phyloP scores from a whole-genome alignment of 2,797 vertebrate genomes.

The Intellagama lesueurii region DNA sequence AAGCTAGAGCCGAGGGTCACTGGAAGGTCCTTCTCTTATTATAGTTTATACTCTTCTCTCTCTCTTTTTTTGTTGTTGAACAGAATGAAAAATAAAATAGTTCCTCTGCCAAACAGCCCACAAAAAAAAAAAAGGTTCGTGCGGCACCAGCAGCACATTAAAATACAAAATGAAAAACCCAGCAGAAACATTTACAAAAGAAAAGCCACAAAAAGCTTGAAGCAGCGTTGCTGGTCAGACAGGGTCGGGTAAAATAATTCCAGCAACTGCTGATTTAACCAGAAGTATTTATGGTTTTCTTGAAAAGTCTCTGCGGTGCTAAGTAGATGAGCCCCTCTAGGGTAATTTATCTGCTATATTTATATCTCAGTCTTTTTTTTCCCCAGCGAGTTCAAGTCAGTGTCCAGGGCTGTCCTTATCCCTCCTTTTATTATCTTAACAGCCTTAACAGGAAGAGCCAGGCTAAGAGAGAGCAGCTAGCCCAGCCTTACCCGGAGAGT shows the following conservation, averaged over 20 bases:
- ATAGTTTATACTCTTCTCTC: neutral
- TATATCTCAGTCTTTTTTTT: neutral
- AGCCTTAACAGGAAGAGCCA: neutral
- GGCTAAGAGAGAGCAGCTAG: neutral
- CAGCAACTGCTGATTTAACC: neutral
- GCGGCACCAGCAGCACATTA: neutral
- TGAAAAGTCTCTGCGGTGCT: neutral
- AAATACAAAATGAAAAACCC: neutral
- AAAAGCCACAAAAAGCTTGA: neutral
- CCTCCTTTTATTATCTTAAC: neutral
- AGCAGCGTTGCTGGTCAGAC: neutral
- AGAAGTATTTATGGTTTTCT: neutral
- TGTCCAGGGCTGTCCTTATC: neutral
- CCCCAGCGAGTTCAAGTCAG: neutral
- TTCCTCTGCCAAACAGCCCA: neutral
- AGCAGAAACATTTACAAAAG: neutral
- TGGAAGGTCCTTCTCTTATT: constrained; percentile 1
- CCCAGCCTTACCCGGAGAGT: neutral
- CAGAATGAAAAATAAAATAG: neutral
- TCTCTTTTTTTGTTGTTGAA: no score
- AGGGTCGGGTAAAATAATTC: neutral
- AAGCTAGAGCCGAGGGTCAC: neutral
- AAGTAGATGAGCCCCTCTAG: neutral
- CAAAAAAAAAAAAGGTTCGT: neutral
- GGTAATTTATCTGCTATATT: neutral